Base-by-base conservation (phyloP, 2,797 vertebrate genomes). In the Hypotaenidia philippensis region DNA sequence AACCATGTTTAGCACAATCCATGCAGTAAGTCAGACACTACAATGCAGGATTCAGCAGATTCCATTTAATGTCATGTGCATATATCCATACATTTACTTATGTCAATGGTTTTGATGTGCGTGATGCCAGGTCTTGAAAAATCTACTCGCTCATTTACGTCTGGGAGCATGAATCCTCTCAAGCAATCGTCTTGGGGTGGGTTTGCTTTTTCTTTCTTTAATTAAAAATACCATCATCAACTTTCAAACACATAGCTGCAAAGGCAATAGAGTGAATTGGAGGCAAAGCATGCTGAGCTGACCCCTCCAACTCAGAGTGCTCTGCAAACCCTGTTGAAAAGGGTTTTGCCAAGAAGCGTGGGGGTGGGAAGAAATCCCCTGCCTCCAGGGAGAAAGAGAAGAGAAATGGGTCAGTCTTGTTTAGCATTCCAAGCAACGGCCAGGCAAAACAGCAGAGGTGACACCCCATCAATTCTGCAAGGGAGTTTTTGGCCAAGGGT, bases 61-160 rank as follows among this genome's bases (percentile, higher is more conserved):
- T 97, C 91, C 91, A 88, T 96, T 97, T 97, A 96, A 96, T 97
- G 82, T 87, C 91, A 92, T 89, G 94, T 93, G 89, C 95, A 94
- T 93, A 94, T 72, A 96, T 88, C 91, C 94, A 95, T 95, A 96
- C 94, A 96, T 91, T 91, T 91, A 88, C 83, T 93, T 44, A 95
- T 93, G 94, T 65, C 94, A 97, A 95, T 96, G 94, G 87, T 83
- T 95, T 70, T 21, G 94, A 83, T 90, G 96, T 53, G 89, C 66
- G 16, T 91, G 94, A 86, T 11, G 90, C 94, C 92, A 93, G 96
- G 94, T 53, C 95, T 96, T 96, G 95, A 97, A 95, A 96, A 96
- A 95, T 87, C 96, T 95, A 96, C 94, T 60, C 9, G 1, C n/a
- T 16, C 2, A 1, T 22, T 56, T 57, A 29, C 5, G 0, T 89